These are phyloP conservation scores for Meganola albula DNA, from an alignment of 2,888 invertebrate genomes.

Conservation along the genomic window DNA sequence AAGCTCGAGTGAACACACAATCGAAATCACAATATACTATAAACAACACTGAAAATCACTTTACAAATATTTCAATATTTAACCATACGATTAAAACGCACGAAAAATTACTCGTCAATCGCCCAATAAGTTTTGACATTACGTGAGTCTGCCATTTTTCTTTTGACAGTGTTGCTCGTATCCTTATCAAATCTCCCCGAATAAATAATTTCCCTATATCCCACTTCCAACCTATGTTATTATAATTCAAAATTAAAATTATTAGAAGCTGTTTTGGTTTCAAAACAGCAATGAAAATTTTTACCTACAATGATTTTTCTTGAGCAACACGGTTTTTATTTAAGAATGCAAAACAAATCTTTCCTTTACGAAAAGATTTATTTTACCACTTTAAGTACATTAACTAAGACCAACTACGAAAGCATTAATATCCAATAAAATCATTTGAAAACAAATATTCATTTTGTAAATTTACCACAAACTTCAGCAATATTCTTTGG, in stretches of 20 bases:
- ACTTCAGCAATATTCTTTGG: constrained; percentile 17
- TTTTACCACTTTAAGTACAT: not conserved
- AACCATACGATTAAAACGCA: constrained; percentile 36
- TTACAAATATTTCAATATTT: constrained; percentile 11
- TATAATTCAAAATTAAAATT: not conserved
- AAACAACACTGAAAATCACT: constrained; percentile 37
- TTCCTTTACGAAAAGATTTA: not conserved
- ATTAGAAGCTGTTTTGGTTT: constrained; percentile 1
- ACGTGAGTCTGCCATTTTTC: constrained; percentile 66
- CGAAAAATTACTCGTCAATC: constrained; percentile 38
- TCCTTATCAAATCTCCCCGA: constrained; percentile 16
- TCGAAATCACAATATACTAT: constrained; percentile 37
- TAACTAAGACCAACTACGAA: not conserved
- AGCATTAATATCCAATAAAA: not conserved
- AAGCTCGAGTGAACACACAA: constrained; percentile 30
- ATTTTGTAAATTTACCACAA: constrained; percentile 16
- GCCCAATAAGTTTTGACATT: constrained; percentile 65
- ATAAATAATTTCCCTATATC: not conserved
- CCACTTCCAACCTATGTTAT: not conserved
- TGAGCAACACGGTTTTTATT: too few species aligned
- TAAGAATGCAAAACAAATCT: not conserved
- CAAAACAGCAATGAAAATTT: too few species aligned
- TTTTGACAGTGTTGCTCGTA: constrained; percentile 51
- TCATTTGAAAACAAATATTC: not conserved
- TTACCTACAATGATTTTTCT: too few species aligned